These are phyloP conservation scores for Slavum lentiscoides DNA, from an alignment of 2,888 invertebrate genomes.

Conservation along the genomic window DNA sequence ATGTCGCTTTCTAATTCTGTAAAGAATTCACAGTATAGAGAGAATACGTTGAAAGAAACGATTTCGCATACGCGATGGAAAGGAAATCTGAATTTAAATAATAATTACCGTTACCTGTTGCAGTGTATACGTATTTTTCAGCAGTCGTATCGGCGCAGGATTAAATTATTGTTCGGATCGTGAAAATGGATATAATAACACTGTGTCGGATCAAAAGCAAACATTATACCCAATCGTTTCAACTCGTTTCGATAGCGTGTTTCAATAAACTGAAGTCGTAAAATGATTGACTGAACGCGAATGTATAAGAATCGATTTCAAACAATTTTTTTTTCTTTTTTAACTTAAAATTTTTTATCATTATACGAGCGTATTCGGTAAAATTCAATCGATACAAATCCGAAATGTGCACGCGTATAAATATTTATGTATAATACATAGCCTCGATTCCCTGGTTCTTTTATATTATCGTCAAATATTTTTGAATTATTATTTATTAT, in stretches of 20 bases:
- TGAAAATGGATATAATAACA: neutral
- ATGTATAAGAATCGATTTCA: too few species aligned
- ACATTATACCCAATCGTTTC: neutral
- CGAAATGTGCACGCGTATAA: too few species aligned
- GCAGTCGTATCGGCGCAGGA: neutral
- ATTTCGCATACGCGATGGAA: neutral
- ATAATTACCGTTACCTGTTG: neutral
- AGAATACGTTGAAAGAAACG: neutral
- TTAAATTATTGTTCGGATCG: neutral
- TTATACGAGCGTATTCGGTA: too few species aligned
- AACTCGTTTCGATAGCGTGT: neutral
- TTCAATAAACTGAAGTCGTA: too few species aligned
- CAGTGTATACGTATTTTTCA: neutral
- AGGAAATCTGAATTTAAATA: neutral
- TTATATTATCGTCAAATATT: neutral
- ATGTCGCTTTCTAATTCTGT: conserved; percentile 5
- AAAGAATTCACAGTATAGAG: neutral
- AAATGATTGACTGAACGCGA: too few species aligned
- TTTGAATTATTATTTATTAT: neutral
- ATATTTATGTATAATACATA: neutral
- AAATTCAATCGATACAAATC: too few species aligned
- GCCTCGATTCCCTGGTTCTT: too few species aligned
- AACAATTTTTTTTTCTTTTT: too few species aligned
- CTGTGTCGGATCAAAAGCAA: neutral
- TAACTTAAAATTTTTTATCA: too few species aligned